Conservation (phyloP, 2,797 vertebrate species). For the Dromococcyx pavoninus region DNA sequence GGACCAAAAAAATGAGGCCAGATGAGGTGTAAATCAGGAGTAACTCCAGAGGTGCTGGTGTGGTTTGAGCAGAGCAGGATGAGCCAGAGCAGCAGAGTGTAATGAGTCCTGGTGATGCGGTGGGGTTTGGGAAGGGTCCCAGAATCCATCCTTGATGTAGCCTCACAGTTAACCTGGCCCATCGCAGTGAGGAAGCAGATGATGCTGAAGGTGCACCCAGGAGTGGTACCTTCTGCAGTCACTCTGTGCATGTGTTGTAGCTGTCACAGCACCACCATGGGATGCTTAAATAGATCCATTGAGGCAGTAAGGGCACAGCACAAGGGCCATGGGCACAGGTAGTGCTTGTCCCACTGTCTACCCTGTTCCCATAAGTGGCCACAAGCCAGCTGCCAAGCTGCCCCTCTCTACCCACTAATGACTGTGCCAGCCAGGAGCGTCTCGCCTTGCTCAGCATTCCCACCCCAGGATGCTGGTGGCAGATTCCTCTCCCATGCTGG, state of each 20-base stretch:
- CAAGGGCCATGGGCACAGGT: fast-evolving
- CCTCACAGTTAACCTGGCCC: background rate
- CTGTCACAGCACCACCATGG: fast-evolving
- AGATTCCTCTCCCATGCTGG: background rate
- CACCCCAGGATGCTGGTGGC: background rate
- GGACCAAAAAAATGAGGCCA: slow-evolving; percentile 15
- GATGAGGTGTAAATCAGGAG: slow-evolving; percentile 7
- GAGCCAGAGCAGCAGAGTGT: background rate
- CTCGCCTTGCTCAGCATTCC: background rate
- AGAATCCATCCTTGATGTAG: fast-evolving
- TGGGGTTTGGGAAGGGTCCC: background rate
- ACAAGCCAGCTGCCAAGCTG: background rate
- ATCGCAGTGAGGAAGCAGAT: background rate
- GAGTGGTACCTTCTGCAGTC: background rate
- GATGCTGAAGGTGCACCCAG: background rate
- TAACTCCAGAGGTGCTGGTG: slow-evolving; percentile 2
- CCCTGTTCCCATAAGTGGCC: background rate
- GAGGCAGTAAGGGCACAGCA: background rate
- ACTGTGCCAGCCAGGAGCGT: background rate
- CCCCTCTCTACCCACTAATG: too few relatives aligned
- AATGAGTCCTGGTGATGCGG: fast-evolving
- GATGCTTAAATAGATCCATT: background rate
- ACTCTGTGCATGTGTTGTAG: background rate
- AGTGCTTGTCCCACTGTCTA: background rate
- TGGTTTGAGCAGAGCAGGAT: background rate